Evolutionary conservation across 1,140 invertebrate genomes (phyloP).

Genomic region (Sycophaga agraensis): DNA sequence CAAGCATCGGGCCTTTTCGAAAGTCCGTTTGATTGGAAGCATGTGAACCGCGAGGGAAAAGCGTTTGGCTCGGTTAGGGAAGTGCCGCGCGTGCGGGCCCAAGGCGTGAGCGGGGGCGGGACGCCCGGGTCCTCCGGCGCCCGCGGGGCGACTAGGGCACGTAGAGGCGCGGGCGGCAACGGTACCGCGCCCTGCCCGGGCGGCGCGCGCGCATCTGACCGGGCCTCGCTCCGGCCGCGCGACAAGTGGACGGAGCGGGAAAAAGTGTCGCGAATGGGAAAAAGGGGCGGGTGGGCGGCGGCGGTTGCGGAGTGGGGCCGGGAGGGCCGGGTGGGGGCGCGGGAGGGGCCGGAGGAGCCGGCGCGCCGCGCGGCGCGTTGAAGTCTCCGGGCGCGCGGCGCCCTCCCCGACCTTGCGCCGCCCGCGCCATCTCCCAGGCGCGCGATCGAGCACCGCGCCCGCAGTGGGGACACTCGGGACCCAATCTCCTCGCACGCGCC

Average conservation of each 20-base stretch:
- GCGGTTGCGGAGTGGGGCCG: no score
- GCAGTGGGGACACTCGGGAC: no score
- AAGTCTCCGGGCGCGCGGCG: slow-evolving; percentile 48
- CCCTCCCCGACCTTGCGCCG: not conserved
- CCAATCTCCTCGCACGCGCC: not conserved
- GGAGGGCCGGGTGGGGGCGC: slow-evolving; percentile 37
- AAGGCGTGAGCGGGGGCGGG: no score
- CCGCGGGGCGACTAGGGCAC: no score
- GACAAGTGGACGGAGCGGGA: slow-evolving; percentile 30
- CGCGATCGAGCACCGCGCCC: not conserved
- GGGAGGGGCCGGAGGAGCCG: slow-evolving; percentile 40
- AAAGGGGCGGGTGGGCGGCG: slow-evolving; percentile 24
- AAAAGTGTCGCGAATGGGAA: slow-evolving; percentile 32
- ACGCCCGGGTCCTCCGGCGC: no score
- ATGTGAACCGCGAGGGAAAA: no score
- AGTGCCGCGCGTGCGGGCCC: no score
- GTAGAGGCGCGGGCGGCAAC: no score
- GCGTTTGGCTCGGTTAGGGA: no score
- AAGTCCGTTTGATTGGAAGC: no score
- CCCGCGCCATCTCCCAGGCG: not conserved
- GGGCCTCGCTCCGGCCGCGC: not conserved
- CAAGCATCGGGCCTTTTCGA: no score
- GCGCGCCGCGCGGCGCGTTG: slow-evolving; percentile 47
- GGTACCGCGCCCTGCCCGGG: not conserved
- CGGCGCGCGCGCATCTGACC: not conserved